Evolutionary conservation across 1,140 invertebrate species (phyloP).

Genomic region (Bilobella aurantiaca): DNA sequence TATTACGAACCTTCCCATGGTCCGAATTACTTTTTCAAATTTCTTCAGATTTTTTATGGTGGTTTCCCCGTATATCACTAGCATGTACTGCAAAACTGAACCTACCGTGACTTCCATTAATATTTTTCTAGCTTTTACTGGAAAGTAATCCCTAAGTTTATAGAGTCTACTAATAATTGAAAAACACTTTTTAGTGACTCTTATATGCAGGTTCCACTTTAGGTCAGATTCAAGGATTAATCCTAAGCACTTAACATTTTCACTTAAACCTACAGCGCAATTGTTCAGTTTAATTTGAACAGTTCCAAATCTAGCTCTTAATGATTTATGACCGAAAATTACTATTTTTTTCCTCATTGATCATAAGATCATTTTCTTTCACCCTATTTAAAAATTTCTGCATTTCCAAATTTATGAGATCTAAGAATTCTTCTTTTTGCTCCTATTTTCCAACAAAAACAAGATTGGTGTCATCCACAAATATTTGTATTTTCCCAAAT

Average conservation of each 20-base stretch:
- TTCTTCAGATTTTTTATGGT: no score
- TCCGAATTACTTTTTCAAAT: no score
- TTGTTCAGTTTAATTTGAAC: neutral
- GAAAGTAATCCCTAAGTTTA: neutral
- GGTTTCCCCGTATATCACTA: no score
- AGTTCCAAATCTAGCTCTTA: neutral
- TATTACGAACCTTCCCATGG: no score
- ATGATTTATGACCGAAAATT: no score
- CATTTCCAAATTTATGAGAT: neutral
- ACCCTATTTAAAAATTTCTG: no score
- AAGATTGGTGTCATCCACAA: slow-evolving; percentile 11
- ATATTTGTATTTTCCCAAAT: neutral
- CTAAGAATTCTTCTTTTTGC: neutral
- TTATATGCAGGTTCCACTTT: neutral
- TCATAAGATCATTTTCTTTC: no score
- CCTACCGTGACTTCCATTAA: no score
- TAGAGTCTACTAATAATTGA: neutral
- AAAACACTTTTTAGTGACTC: neutral
- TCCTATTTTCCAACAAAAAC: neutral
- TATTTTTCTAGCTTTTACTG: no score
- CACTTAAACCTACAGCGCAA: neutral
- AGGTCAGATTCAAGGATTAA: neutral
- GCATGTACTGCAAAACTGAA: no score
- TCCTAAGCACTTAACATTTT: neutral
- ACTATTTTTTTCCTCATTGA: no score